Percentiles rank a stretch among this genome's conserved stretches.
Conservation (phyloP, 2,113 vertebrate species). For the Choloepus hoffmanni region DNA sequence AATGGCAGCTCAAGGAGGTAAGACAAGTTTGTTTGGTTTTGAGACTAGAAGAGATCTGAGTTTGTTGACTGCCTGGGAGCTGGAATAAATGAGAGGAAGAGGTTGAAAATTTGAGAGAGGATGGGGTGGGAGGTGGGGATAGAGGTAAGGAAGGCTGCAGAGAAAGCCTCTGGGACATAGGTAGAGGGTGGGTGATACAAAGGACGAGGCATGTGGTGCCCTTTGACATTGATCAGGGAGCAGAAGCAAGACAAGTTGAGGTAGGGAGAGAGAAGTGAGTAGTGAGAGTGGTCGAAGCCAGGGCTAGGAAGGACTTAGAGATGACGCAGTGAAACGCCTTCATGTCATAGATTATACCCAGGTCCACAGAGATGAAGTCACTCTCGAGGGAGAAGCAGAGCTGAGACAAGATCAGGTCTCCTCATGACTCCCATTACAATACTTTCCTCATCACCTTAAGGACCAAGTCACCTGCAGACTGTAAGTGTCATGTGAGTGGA, state of each 20-base stretch:
- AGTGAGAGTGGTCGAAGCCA: neutral
- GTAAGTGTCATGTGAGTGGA: neutral
- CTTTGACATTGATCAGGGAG: neutral
- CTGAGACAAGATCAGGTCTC: neutral
- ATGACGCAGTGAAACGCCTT: neutral
- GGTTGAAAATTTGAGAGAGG: neutral
- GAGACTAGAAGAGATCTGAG: neutral
- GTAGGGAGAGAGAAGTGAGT: neutral
- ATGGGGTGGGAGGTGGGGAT: neutral
- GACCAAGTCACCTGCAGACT: neutral
- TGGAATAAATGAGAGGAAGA: neutral
- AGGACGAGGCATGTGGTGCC: accelerated
- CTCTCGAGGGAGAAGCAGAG: neutral
- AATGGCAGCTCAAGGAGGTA: neutral
- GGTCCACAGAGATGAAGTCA: neutral
- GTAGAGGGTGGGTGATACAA: neutral
- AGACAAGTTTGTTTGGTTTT: constrained; percentile 27
- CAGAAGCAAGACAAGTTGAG: neutral
- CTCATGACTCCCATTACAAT: neutral
- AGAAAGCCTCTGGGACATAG: neutral
- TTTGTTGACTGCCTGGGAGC: neutral
- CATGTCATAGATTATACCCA: neutral
- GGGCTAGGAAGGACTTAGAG: neutral
- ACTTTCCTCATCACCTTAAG: neutral
- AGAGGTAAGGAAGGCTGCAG: neutral